phyloP scores from a whole-genome alignment of 1,140 invertebrate species.

The Orchestia grillus region DNA sequence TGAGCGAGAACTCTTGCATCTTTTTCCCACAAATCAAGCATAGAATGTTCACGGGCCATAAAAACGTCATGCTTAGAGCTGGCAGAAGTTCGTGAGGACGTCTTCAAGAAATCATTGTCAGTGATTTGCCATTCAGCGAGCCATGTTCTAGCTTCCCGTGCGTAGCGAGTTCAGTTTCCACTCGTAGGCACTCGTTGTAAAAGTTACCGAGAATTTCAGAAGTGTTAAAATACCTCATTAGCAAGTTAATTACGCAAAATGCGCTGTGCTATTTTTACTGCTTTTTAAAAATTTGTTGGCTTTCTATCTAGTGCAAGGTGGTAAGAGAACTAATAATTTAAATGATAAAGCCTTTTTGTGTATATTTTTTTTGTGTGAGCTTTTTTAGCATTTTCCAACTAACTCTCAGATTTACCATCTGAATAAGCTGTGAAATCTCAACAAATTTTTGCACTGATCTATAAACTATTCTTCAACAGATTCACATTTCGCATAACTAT shows the following conservation, averaged over 20 bases:
- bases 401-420: too few species aligned
- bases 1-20: conserved; percentile 26
- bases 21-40: conserved; percentile 44
- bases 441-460: too few species aligned
- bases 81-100: not conserved
- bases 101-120: conserved; percentile 10
- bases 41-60: conserved; percentile 54
- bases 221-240: not conserved
- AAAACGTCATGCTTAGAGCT: conserved; percentile 29
- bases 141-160: not conserved
- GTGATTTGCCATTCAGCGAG: not conserved
- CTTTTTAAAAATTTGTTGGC: not conserved
- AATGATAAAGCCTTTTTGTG: too few species aligned
- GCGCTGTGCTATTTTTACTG: not conserved
- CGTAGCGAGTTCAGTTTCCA: not conserved
- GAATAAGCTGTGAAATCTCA: too few species aligned
- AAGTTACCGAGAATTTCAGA: not conserved
- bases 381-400: too few species aligned
- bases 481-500: too few species aligned
- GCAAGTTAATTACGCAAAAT: not conserved
- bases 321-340: too few species aligned
- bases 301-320: too few species aligned
- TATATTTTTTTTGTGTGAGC: too few species aligned
- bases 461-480: too few species aligned
- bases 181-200: not conserved